Conservation (phyloP, 2,888 invertebrate species). For the Cacoxenus indagator region DNA sequence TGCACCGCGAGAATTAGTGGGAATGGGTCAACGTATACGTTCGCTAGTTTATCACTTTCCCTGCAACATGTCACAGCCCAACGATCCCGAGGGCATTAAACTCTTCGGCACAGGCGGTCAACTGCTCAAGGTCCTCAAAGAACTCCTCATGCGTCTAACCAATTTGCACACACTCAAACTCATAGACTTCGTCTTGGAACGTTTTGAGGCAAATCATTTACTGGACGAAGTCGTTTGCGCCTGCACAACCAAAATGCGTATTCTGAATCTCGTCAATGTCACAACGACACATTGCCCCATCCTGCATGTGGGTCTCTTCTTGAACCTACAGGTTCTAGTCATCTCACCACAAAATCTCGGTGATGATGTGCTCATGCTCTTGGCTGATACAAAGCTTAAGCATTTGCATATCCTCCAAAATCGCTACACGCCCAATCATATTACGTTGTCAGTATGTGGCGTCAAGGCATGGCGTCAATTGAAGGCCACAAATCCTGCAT, state of each 20-base stretch:
- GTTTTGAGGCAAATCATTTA: constrained; percentile 78
- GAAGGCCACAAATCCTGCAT: constrained; percentile 74
- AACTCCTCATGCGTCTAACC: constrained; percentile 77
- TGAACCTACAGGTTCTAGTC: constrained; percentile 78
- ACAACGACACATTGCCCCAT: constrained; percentile 80
- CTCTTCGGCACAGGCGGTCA: constrained; percentile 86
- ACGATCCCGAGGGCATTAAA: constrained; percentile 75
- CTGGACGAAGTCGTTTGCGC: constrained; percentile 80
- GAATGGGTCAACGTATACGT: constrained; percentile 74
- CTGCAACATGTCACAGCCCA: constrained; percentile 78
- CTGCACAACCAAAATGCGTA: constrained; percentile 76
- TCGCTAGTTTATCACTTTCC: constrained; percentile 81
- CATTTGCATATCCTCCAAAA: constrained; percentile 84
- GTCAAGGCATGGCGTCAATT: constrained; percentile 71
- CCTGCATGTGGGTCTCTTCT: constrained; percentile 81
- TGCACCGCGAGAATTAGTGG: constrained; percentile 61
- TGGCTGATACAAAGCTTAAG: constrained; percentile 75
- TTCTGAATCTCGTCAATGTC: constrained; percentile 80
- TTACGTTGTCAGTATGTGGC: constrained; percentile 72
- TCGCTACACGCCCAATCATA: constrained; percentile 75
- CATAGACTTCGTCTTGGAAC: constrained; percentile 81
- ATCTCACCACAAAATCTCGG: constrained; percentile 83
- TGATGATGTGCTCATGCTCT: constrained; percentile 78
- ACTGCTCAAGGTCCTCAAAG: constrained; percentile 76
- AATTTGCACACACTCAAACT: constrained; percentile 77